These are phyloP conservation scores for Bettongia penicillata DNA, from an alignment of 2,113 vertebrate species.

Conservation along the genomic window DNA sequence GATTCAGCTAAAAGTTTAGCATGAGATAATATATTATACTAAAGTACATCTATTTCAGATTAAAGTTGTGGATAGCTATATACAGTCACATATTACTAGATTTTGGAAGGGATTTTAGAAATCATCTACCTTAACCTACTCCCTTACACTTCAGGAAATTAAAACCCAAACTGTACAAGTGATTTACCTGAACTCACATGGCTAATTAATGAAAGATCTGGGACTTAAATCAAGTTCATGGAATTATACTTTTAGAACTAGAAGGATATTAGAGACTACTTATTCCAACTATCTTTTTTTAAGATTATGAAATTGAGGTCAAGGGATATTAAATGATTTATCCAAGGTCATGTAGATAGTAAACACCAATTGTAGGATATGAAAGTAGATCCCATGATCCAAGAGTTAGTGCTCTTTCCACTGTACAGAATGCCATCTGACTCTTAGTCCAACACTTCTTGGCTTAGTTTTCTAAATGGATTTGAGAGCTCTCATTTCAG, in stretches of 20 bases:
- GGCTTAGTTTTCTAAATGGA: not conserved
- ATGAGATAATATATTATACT: not conserved
- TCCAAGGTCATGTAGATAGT: not conserved
- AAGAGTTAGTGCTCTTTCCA: not conserved
- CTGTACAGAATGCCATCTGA: not conserved
- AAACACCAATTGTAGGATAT: not conserved
- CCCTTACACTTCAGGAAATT: not conserved
- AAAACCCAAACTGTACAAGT: not conserved
- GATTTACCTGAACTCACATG: not conserved
- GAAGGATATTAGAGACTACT: not conserved
- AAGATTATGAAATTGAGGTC: not conserved
- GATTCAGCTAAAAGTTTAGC: no score
- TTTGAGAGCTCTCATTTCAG: not conserved
- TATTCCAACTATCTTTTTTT: not conserved
- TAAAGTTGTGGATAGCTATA: not conserved
- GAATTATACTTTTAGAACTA: not conserved
- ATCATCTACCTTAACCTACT: not conserved
- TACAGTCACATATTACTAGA: not conserved
- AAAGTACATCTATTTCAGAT: slow-evolving; percentile 1
- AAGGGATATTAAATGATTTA: not conserved
- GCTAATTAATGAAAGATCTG: not conserved
- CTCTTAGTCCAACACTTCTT: not conserved
- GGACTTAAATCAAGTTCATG: not conserved
- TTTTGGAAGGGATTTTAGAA: not conserved
- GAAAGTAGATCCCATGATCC: not conserved